Evolutionary conservation across 2,888 invertebrate genomes (phyloP).

Genomic region (Tridacna crocea): DNA sequence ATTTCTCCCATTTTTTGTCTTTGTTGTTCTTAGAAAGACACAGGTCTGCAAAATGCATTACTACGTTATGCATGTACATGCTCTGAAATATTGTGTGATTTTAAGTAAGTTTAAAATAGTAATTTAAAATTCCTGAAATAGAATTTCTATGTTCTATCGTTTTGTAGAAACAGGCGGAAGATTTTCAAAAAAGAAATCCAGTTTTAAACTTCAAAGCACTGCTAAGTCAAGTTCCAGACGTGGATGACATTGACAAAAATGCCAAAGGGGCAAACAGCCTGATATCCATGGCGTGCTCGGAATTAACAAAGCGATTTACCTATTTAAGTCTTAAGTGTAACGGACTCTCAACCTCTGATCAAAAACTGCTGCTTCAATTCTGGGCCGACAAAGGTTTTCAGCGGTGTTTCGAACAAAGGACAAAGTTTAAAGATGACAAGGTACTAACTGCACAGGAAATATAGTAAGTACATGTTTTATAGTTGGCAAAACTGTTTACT

Average conservation of each 20-base stretch:
- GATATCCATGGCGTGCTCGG: slow-evolving; percentile 54
- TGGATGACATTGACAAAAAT: slow-evolving; percentile 56
- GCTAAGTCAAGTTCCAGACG: slow-evolving; percentile 65
- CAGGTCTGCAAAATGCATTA: too few relatives aligned
- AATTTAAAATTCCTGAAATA: too few relatives aligned
- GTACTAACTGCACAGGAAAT: slow-evolving; percentile 68
- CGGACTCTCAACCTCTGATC: slow-evolving; percentile 56
- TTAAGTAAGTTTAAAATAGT: too few relatives aligned
- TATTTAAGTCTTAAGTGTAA: slow-evolving; percentile 60
- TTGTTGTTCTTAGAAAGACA: too few relatives aligned
- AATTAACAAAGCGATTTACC: slow-evolving; percentile 58
- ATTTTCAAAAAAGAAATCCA: slow-evolving; percentile 72
- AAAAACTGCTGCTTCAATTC: slow-evolving; percentile 66
- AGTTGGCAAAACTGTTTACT: too few relatives aligned
- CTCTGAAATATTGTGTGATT: too few relatives aligned
- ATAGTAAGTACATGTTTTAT: slow-evolving; percentile 68
- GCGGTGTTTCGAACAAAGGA: slow-evolving; percentile 64
- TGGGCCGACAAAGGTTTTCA: slow-evolving; percentile 75
- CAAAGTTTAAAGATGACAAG: slow-evolving; percentile 55
- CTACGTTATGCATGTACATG: too few relatives aligned
- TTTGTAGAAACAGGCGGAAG: slow-evolving; percentile 67
- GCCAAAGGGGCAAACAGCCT: slow-evolving; percentile 57
- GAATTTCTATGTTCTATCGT: too few relatives aligned
- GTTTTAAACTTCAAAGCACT: slow-evolving; percentile 67
- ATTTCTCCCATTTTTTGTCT: too few relatives aligned